Evolutionary conservation across 2,888 invertebrate species (phyloP), one percentile per base, ranked within the genome.

Genomic region (Agonopterix subpropinquella): DNA sequence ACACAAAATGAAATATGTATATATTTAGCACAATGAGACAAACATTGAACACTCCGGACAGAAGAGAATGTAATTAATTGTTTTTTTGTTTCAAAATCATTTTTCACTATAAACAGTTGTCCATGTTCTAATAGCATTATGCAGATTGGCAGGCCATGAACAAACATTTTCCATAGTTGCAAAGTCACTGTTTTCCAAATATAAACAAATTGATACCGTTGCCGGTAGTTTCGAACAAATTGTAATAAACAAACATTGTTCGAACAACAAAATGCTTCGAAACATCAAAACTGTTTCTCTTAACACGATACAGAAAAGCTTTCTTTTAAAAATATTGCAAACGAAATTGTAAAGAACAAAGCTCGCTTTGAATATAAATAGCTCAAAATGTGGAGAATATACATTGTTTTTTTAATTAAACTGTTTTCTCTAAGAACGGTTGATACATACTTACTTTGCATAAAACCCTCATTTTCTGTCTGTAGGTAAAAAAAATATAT

Each of bases 291-390:
- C 41, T 1, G 11, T 41, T 28, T 39, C n/a, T 9, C 39, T 1
- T 1, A 39, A 39, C 39, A n/a, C 39, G 39, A 9, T 39, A 45
- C 13, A 8, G 18, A 42, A 37, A 42, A 15, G 37, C 42, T 11
- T 41, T 45, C 45, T 41, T 50, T 50, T 47, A 18, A 47, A 53
- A 55, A 52, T 52, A 46, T 51, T 52, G 51, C 48, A 43, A 51
- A 51, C 43, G 47, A 47, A 53, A 43, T 51, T 52, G 47, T 45
- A 56, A 47, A 45, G 43, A 45, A 52, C 18, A 48, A 42, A 13
- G 48, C 55, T 45, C 45, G 41, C 47, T 52, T 52, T 42, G 54
- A 51, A 60, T 56, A 56, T 44, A 53, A 57, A 56, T 52, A 45
- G 51, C 44, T 36, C 36, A 36, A 43, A 49, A 51, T 43, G 45